Percentiles rank a stretch among this genome's conserved stretches.
These are phyloP conservation scores for Bombus polaris DNA, from an alignment of 1,140 invertebrate genomes.

Conservation along the genomic window DNA sequence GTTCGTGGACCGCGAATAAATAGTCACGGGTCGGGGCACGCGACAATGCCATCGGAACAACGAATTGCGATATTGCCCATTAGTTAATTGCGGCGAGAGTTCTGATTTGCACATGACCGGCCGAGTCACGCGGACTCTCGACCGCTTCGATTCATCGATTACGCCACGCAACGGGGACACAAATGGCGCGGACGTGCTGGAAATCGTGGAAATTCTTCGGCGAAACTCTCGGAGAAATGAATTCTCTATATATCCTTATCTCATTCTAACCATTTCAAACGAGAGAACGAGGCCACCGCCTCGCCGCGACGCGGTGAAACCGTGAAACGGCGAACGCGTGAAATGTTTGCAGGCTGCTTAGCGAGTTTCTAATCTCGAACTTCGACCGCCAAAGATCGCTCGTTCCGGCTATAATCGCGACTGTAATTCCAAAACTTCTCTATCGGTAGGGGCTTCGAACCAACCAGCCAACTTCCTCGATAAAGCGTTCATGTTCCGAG, in stretches of 20 bases:
- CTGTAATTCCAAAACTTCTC: conserved; percentile 20
- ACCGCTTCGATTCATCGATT: conserved; percentile 22
- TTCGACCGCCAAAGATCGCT: conserved; percentile 7
- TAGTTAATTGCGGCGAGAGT: conserved; percentile 36
- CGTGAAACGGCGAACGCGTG: not conserved
- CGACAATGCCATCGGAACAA: conserved; percentile 8
- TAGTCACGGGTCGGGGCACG: conserved; percentile 11
- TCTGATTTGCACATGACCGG: conserved; percentile 19
- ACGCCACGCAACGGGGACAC: not conserved
- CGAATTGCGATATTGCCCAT: conserved; percentile 17
- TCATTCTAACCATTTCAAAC: not conserved
- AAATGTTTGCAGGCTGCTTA: conserved; percentile 31
- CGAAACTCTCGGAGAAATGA: not conserved
- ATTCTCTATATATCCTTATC: not conserved
- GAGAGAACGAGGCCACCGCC: not conserved
- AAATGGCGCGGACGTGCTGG: not conserved
- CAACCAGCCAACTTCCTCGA: not conserved
- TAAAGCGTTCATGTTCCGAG: not conserved
- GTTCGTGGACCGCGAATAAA: conserved; percentile 1
- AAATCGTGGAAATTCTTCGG: conserved; percentile 22
- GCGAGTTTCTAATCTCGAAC: conserved; percentile 42
- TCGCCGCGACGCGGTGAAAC: not conserved
- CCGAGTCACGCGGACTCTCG: not conserved
- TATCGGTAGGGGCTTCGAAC: not conserved
- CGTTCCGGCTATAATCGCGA: conserved; percentile 9